A percentile compares a stretch with the other conserved stretches of the same genome.
Evolutionary conservation across 2,113 vertebrate genomes (phyloP).

Genomic region (Psilopogon haemacephalus): DNA sequence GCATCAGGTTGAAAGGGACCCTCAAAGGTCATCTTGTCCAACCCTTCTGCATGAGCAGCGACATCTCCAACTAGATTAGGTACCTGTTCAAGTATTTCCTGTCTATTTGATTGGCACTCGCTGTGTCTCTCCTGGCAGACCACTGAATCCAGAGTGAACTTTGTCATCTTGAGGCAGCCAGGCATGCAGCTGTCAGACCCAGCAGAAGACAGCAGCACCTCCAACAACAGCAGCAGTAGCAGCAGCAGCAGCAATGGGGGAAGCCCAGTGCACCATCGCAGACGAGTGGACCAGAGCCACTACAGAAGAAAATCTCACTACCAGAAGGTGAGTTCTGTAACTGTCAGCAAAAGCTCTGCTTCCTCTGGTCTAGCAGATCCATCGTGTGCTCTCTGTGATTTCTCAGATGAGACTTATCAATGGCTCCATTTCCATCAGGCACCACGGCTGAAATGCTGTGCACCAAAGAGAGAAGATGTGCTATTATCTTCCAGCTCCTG

Average conservation of each 20-base stretch:
- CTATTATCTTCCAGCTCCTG: background rate
- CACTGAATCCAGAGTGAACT: slow-evolving; percentile 89
- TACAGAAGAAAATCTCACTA: slow-evolving; percentile 80
- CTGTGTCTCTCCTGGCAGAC: slow-evolving; percentile 65
- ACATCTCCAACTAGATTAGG: too few species aligned
- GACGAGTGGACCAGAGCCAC: slow-evolving; percentile 78
- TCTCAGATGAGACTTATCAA: background rate
- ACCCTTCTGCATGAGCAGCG: too few species aligned
- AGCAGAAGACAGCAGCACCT: slow-evolving; percentile 76
- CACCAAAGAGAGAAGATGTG: background rate
- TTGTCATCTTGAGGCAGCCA: slow-evolving; percentile 83
- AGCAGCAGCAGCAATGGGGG: slow-evolving; percentile 73
- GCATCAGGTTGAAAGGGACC: too few species aligned
- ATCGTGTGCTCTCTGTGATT: background rate
- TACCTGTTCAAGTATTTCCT: background rate
- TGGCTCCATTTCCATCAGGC: background rate
- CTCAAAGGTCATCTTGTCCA: too few species aligned
- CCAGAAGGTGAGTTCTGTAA: slow-evolving; percentile 77
- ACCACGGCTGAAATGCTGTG: background rate
- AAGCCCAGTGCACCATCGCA: slow-evolving; percentile 64
- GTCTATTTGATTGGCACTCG: background rate
- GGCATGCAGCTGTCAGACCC: slow-evolving; percentile 56
- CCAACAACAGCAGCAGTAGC: slow-evolving; percentile 60
- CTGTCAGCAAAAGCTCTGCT: background rate
- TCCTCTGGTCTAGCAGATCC: background rate